Evolutionary conservation across 2,888 invertebrate species (phyloP), one percentile per base, ranked within the genome.

Genomic region (Sarcophaga rosellei): DNA sequence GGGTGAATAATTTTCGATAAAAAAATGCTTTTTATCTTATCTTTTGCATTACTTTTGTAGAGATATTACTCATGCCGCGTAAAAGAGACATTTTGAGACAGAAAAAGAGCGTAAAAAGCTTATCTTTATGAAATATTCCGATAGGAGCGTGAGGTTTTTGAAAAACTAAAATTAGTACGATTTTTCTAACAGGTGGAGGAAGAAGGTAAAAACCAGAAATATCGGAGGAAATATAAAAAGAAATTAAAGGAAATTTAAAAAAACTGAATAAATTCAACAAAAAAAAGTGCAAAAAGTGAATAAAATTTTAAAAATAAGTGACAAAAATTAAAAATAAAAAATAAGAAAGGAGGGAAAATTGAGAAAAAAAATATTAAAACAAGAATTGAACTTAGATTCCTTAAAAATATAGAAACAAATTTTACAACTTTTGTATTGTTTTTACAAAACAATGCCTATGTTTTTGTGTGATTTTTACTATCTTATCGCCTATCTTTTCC

Each of bases 131-230:
- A 3, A 63, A 45, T 57, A 57, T 17, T 25, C 15, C 47, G 61
- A 44, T 85, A 88, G 90, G 90, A 79, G 89, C 88, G 89, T 89
- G 76, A 85, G 62, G 23, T 72, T 45, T 77, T 78, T 66, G 44
- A 59, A 75, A 45, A 62, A 81, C 25, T 89, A 47, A 62, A 79
- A 23, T 90, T 88, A 91, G 91, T 91, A 89, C 90, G 89, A 90
- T 88, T 89, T 89, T 86, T 86, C 74, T 81, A 89, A 88, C 91
- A 90, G 90, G 90, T 90, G 90, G 87, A 89, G 89, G 87, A 90
- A 89, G 81, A 90, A 91, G 91, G 91, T 91, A 89, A 80, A 87
- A 77, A 35, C 35, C 35, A 10, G 53, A 66, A 35, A 70, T 47
- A 66, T 4, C 20, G 45, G 5, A 15, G 2, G 17, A 59, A 66